Evolutionary conservation across 2,797 vertebrate genomes (phyloP), one percentile per base, ranked within the genome.

Genomic region (Chanos chanos): DNA sequence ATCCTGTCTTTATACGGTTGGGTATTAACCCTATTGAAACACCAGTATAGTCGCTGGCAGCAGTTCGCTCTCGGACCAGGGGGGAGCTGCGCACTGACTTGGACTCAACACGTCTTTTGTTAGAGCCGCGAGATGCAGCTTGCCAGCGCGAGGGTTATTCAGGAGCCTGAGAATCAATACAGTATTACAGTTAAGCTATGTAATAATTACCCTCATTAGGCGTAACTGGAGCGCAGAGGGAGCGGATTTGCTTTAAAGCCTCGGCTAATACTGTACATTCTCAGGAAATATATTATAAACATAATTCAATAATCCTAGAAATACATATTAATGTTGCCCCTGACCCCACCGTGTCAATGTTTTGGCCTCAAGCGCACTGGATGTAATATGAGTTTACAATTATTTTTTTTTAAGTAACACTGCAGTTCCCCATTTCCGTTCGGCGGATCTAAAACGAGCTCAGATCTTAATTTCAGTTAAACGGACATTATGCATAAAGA

Each of bases 281-380:
- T 81, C 73, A 77, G 81, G 89, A 90, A 88, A 85, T 84, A 86
- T 90, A 91, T 87, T 86, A 87, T 81, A 86, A 80, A 78, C 77
- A 92, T 93, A 94, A 96, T 89, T 93, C 86, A 94, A 94, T 94
- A 91, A 94, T 91, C 89, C 89, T 91, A 90, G 90, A 94, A 93
- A 91, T 91, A 88, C 90, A 89, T 85, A 89, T 86, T 85, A 87
- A 71, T 78, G 74, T 78, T 73, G 70, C 62, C 45, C 59, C 66
- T 22, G 19, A 51, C 48, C 66, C 36, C 27, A 76, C 80, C 70
- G 78, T 72, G 72, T 79, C 75, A 73, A 68, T 71, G 66, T 66
- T 66, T 28, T 51, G 71, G 79, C 81, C 80, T 9, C 56, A 60
- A 73, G 81, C 68, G 18, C 62, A 19, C 2, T 53, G 59, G 51